phyloP scores from a whole-genome alignment of 2,113 vertebrate genomes.

The Podarcis cretensis region DNA sequence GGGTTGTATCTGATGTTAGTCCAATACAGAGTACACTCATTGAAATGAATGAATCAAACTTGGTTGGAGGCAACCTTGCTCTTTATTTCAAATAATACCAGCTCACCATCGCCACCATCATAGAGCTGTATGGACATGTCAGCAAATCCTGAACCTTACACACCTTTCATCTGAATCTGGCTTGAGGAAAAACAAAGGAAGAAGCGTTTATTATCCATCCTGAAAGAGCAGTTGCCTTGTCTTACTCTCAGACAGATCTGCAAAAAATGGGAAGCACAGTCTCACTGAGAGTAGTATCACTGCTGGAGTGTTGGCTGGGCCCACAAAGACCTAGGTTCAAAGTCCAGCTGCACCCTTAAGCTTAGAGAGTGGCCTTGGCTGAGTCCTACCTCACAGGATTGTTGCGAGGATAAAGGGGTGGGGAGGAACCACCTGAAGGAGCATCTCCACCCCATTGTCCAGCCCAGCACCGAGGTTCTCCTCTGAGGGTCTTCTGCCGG shows the following conservation, averaged over 20 bases:
- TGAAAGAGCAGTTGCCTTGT: neutral
- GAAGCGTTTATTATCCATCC: neutral
- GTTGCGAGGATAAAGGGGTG: neutral
- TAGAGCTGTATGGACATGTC: neutral
- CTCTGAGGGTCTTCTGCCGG: too few relatives aligned
- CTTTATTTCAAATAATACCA: neutral
- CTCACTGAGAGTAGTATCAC: neutral
- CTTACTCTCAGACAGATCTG: neutral
- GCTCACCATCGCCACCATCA: neutral
- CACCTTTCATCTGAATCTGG: neutral
- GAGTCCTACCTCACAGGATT: neutral
- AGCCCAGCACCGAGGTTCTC: too few relatives aligned
- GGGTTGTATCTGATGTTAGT: too few relatives aligned
- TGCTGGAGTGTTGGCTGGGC: neutral
- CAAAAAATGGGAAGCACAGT: neutral
- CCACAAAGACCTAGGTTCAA: neutral
- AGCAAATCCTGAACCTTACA: neutral
- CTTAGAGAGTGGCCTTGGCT: neutral
- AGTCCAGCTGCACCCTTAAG: neutral
- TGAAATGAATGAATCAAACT: neutral
- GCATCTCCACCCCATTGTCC: too few relatives aligned
- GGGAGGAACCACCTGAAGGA: too few relatives aligned
- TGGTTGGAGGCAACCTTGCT: neutral
- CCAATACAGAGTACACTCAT: too few relatives aligned
- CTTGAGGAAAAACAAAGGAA: too few relatives aligned